Evolutionary conservation across 2,888 invertebrate genomes (phyloP), one percentile per base, ranked within the genome.

Genomic region (Orchestes rusci): DNA sequence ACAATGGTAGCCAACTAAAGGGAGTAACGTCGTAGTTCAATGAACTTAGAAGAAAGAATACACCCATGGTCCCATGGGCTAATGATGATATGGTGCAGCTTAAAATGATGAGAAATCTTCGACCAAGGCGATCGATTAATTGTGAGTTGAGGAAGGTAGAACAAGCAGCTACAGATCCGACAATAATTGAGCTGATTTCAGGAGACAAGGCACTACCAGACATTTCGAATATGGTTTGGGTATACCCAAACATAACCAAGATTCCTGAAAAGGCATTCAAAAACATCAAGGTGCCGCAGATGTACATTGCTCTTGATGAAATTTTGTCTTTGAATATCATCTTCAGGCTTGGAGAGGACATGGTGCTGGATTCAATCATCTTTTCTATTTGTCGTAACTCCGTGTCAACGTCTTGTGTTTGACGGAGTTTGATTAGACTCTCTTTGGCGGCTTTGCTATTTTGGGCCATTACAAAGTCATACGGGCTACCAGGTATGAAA

Each of bases 81-180:
- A 61, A n/a, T 1, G 49, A 69, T 65, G 83, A 82, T 0, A 82
- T 77, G 27, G 75, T 61, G 0, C 83, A 78, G 0, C 88, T 88
- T 18, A 80, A 64, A 1, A 87, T 64, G 0, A 90, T 72, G 29
- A 91, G 72, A 1, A 81, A 66, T 41, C 80, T 75, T 36, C 90
- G 72, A 0, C 91, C 91, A 29, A 82, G 73, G 39, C 79, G 72
- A 66, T 90, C 90, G 39, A 84, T 87, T 16, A 88, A 73, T 5
- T 83, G 56, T 0, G 86, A 85, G 0, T 86, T 84, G n/a, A 82
- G 69, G 19, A 69, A 71, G 0, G 89, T 88, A 0, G 85, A 80
- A 0, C 74, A 56, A 17, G 89, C 73, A 71, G 90, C 88, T 0
- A 90, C 85, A 13, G 70, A 63, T 10, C 84, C 80, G 41, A 92